A percentile compares a stretch with the other conserved stretches of the same genome.
Conservation (phyloP, 2,888 invertebrate genomes). For the Drosophila ustulata region DNA sequence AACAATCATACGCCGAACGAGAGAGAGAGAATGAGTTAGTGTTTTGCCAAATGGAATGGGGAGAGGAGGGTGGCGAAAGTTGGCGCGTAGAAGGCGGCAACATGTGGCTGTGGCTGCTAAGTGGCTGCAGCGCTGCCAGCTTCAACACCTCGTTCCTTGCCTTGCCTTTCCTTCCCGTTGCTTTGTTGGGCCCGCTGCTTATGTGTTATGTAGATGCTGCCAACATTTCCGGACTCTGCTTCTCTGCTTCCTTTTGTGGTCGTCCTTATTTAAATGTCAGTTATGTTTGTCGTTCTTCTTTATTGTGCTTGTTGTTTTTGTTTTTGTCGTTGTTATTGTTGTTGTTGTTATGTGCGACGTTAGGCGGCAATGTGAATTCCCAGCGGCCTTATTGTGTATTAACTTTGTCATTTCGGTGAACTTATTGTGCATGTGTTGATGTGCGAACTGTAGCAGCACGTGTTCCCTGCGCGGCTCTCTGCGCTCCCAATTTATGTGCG, state of each 20-base stretch:
- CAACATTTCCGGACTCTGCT: conserved; percentile 49
- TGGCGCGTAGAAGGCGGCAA: conserved; percentile 49
- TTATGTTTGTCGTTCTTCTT: conserved; percentile 64
- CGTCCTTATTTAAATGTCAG: conserved; percentile 66
- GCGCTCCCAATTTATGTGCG: conserved; percentile 7
- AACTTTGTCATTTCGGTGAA: conserved; percentile 42
- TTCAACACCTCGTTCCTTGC: conserved; percentile 30
- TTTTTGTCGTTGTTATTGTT: conserved; percentile 15
- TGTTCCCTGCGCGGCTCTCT: neutral
- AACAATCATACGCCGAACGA: neutral
- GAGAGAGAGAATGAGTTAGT: neutral
- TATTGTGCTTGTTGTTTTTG: conserved; percentile 26
- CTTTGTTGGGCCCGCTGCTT: neutral
- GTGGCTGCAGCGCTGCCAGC: conserved; percentile 34
- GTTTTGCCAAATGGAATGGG: neutral
- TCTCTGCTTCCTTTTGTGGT: conserved; percentile 14
- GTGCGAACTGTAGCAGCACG: conserved; percentile 9
- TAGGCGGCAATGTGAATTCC: conserved; percentile 43
- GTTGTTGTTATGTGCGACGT: conserved; percentile 23
- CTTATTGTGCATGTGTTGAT: conserved; percentile 23
- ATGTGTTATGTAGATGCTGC: conserved; percentile 27
- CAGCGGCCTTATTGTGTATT: conserved; percentile 44
- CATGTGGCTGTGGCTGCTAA: conserved; percentile 67
- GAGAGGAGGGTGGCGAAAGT: neutral
- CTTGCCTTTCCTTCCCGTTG: neutral